phyloP scores from a whole-genome alignment of 2,797 vertebrate species.

The Crocidura indochinensis region DNA sequence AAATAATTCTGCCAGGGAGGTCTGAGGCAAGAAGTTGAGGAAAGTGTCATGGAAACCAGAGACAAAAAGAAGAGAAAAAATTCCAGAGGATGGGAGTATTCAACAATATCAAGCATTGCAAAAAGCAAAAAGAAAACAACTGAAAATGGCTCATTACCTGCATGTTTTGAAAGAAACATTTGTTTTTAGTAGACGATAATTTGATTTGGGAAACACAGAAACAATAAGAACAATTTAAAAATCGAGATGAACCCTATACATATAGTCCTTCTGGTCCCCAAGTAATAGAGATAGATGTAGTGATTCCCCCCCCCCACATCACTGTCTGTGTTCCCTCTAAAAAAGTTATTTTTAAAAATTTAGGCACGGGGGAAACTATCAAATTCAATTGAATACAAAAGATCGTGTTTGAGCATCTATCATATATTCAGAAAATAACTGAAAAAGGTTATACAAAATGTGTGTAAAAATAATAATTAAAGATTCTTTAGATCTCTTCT shows the following conservation, averaged over 20 bases:
- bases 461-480: slow-evolving; percentile 5
- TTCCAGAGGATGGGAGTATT: background rate
- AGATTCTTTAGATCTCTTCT: slow-evolving; percentile 17
- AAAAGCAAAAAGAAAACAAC: slow-evolving; percentile 52
- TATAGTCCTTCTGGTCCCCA: no score
- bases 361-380: background rate
- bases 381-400: slow-evolving; percentile 9
- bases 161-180: slow-evolving; percentile 20
- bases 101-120: background rate
- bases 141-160: background rate
- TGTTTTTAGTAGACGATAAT: background rate
- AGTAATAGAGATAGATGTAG: no score
- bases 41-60: slow-evolving; percentile 60
- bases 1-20: background rate
- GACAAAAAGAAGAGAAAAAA: background rate
- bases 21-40: slow-evolving; percentile 17
- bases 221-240: background rate
- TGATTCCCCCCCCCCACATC: no score
- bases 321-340: no score
- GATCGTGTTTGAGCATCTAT: background rate
- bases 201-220: slow-evolving; percentile 33
- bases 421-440: background rate
- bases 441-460: background rate
- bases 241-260: no score
- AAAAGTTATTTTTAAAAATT: background rate